Conservation (phyloP, 2,888 invertebrate genomes). For the Drosophila greeni region DNA sequence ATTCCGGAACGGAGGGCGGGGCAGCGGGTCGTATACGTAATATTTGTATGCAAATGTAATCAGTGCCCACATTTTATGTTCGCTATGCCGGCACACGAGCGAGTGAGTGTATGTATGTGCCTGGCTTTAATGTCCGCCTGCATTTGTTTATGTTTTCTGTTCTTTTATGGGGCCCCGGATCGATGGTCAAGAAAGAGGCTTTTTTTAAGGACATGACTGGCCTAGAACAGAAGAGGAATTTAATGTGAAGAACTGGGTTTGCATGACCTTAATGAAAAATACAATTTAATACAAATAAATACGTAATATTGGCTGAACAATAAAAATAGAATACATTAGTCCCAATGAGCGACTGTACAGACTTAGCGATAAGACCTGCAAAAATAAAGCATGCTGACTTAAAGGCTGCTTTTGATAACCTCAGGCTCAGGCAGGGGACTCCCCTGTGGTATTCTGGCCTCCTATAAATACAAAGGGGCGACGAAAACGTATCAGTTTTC, state of each 20-base stretch:
- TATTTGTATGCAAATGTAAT: conserved; percentile 68
- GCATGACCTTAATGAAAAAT: not conserved
- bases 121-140: conserved; percentile 58
- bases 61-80: conserved; percentile 63
- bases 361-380: not conserved
- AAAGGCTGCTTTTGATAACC: conserved; percentile 1
- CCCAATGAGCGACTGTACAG: not conserved
- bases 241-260: not conserved
- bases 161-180: conserved; percentile 55
- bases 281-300: not conserved
- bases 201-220: not conserved
- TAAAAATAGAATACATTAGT: not conserved
- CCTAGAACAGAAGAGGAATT: not conserved
- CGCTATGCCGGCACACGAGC: conserved; percentile 32
- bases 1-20: conserved; percentile 17
- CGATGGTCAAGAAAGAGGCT: not conserved
- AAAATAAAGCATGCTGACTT: not conserved
- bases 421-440: not conserved
- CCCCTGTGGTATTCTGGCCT: not conserved
- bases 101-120: conserved; percentile 1
- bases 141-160: conserved; percentile 64
- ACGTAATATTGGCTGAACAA: not conserved
- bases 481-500: not conserved
- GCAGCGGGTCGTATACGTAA: conserved; percentile 47
- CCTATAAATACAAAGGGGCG: not conserved